Percentiles rank a stretch among this genome's conserved stretches.
Conservation (phyloP, 2,113 vertebrate genomes). For the Talpa occidentalis region DNA sequence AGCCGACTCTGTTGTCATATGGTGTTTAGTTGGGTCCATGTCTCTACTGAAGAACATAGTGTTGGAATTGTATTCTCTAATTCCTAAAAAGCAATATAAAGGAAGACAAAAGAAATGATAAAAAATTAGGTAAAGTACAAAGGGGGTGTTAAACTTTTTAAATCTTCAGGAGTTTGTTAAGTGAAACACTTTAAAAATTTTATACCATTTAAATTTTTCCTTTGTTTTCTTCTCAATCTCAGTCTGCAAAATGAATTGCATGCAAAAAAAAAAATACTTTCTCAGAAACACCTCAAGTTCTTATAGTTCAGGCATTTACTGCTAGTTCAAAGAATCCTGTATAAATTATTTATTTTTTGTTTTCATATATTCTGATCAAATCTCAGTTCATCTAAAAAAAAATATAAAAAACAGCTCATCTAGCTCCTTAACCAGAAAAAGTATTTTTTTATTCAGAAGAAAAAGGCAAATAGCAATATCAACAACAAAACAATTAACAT, state of each 20-base stretch:
- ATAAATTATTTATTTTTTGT: not conserved
- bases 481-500: not conserved
- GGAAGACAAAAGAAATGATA: not conserved
- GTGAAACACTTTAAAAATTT: not conserved
- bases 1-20: fast-evolving
- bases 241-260: not conserved
- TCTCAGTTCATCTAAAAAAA: slow-evolving; percentile 17
- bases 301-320: not conserved
- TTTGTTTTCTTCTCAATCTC: not conserved
- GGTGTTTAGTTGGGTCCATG: no score
- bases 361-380: not conserved
- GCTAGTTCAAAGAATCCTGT: not conserved
- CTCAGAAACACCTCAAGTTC: not conserved
- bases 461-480: not conserved
- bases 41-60: not conserved
- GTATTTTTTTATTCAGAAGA: not conserved
- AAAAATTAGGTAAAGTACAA: not conserved
- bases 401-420: not conserved
- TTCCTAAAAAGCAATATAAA: slow-evolving; percentile 24
- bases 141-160: not conserved
- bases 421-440: not conserved
- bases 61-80: not conserved
- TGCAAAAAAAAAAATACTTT: slow-evolving; percentile 7
- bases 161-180: not conserved
- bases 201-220: not conserved